Base-by-base conservation (phyloP, 2,888 invertebrate species). In the Neuroscelio doddi region DNA sequence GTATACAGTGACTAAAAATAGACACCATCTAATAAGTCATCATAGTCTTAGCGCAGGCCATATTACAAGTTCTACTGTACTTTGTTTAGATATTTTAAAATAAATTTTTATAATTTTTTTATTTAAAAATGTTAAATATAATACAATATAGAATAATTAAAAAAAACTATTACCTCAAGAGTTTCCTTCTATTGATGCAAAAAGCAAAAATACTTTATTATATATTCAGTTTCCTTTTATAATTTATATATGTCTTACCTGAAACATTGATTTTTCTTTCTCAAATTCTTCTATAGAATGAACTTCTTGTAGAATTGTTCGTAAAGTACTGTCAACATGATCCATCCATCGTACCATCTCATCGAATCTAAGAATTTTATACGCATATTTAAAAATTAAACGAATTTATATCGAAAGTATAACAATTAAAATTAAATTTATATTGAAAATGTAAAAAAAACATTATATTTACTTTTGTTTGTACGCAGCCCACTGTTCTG, bases 321-420 rank as follows among this genome's bases (percentile, higher is more conserved):
- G 91, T 79, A 97, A 89, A 8, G 93, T 92, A 53, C 88, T 88
- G 79, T 96, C 96, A 0, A 97, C 95, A 36, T 90, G 90, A 74
- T 95, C 92, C 95, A 97, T 96, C 97, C 97, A 97, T 27, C 87
- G 86, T 15, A 91, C 90, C 91, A 97, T 95, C 72, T 92, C 92
- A 34, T 88, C 87, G 80, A 93, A 93, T 73, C 89, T 89, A 70
- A 0, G 9, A 24, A 15, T 45, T 1, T 7, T 12, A 21, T 27
- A 17, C 8, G 7, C 27, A 12, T 14, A 15, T 45, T 46, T 9
- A 32, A 14, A 21, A 1, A 30, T n/a, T 21, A 1, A 9, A 0
- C 3, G 12, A 39, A 45, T 39, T 38, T 42, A n/a, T n/a, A n/a
- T n/a, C n/a, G n/a, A n/a, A n/a, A n/a, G n/a, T n/a, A n/a, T n/a